Evolutionary conservation across 1,140 invertebrate species (phyloP), one percentile per base, ranked within the genome.

Genomic region (Drosophila setifemur): DNA sequence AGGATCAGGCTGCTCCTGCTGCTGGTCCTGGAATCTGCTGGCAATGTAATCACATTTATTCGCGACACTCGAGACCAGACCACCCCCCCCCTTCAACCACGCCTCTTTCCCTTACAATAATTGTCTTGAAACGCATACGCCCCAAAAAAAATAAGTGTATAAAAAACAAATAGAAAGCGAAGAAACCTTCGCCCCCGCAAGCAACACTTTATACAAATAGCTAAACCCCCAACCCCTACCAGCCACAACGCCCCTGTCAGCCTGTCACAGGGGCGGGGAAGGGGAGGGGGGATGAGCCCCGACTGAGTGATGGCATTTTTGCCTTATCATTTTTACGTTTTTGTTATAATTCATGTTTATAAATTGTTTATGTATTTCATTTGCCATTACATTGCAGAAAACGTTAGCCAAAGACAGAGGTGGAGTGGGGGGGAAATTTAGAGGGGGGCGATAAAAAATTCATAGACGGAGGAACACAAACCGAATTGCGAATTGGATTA

Each of bases 31-130:
- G n/a, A n/a, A n/a, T n/a, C 45, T 37, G 47, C 45, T 39, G 60
- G 73, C 72, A 52, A 58, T 81, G 69, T 83, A 83, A 83, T 82
- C 78, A 82, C 78, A 82, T 83, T 83, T 83, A 83, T 83, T 83
- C 75, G 78, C 73, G 63, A 77, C 78, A 83, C 78, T 83, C 43
- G 53, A 73, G 74, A 63, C 55, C n/a, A n/a, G n/a, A 25, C 43
- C 21, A 16, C 11, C 5, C 35, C 63, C 25, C 35, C 50, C n/a
- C n/a, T n/a, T n/a, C n/a, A n/a, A n/a, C n/a, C n/a, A n/a, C n/a
- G n/a, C n/a, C n/a, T n/a, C n/a, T n/a, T n/a, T n/a, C n/a, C n/a
- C n/a, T n/a, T n/a, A 63, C 78, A 83, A 83, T 85, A 74, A 83
- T 83, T 78, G 79, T 78, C 68, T 60, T 83, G 78, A 78, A 85